Percentiles rank a stretch among this genome's conserved stretches.
phyloP scores from a whole-genome alignment of 2,888 invertebrate species.

The Diachrysia chrysitis region DNA sequence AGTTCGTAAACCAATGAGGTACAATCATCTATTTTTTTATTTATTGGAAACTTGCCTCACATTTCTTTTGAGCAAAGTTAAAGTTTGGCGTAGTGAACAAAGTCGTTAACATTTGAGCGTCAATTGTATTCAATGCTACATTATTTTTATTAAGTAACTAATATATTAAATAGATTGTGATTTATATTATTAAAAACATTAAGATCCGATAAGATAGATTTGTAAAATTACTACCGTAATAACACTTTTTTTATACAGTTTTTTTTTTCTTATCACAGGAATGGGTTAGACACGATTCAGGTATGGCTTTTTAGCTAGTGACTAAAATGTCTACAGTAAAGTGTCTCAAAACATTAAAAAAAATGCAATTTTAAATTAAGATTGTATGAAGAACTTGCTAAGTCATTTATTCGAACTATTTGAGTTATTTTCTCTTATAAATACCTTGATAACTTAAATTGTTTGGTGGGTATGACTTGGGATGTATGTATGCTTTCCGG shows the following conservation, averaged over 20 bases:
- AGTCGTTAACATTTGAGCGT: slow-evolving; percentile 28
- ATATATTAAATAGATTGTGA: slow-evolving; percentile 5
- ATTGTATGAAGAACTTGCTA: no score
- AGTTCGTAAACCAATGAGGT: neutral
- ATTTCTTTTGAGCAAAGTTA: slow-evolving; percentile 27
- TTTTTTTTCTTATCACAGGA: slow-evolving; percentile 23
- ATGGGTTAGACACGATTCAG: neutral
- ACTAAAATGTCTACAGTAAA: neutral
- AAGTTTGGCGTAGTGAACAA: slow-evolving; percentile 19
- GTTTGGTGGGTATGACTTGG: slow-evolving; percentile 41
- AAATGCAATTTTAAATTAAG: no score
- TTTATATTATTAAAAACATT: neutral
- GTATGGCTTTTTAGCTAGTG: neutral
- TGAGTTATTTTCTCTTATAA: slow-evolving; percentile 20
- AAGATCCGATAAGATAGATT: slow-evolving; percentile 6
- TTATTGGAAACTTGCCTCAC: neutral
- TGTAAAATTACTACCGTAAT: slow-evolving; percentile 6
- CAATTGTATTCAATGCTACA: slow-evolving; percentile 25
- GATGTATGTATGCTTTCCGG: slow-evolving; percentile 28
- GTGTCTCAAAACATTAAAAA: no score
- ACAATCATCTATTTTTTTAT: neutral
- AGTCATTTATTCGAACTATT: neutral
- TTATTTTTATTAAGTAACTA: neutral
- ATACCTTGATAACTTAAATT: slow-evolving; percentile 49
- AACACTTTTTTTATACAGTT: slow-evolving; percentile 1